Base-by-base conservation (phyloP, 2,113 vertebrate species). In the Lonchura striata region DNA sequence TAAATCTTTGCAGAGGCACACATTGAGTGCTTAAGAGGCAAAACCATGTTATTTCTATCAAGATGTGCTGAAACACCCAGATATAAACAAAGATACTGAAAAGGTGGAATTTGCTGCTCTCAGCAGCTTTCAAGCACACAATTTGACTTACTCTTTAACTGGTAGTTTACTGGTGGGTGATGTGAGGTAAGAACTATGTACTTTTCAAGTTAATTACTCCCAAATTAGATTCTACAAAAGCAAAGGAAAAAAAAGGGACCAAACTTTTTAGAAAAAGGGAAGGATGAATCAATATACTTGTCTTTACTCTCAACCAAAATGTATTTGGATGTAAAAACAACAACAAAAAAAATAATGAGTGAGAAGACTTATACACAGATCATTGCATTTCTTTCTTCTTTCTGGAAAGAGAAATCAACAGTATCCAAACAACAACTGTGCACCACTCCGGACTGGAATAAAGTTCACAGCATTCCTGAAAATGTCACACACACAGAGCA, bases 311-410 rank as follows among this genome's bases (percentile, higher is more conserved):
- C 28, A 78, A 63, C 4, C 13, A 49, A 80, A 76, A 33, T 0
- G 0, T 9, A 35, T 35, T 52, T 79, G 22, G 28, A 68, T 80
- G 63, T 37, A n/a, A 91, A 78, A 64, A 4, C 0, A n/a, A 35
- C 14, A 47, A 25, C 19, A 21, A 21, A 20, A 15, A 21, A 17
- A 33, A 10, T 0, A 27, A 21, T 1, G 2, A 31, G 7, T 21
- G 14, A 54, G 37, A 71, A 64, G 28, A 35, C 11, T 33, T 69
- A 44, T 35, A 50, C 27, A 56, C 8, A 1, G 15, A 33, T 49
- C 27, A 15, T 11, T 39, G 1, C 28, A 53, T 70, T 89, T 70
- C 28, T 60, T 56, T 42, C 23, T n/a, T 89, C 12, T 53, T 61
- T 77, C 59, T 70, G 53, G 42, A 86, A 74, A 44, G 22, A 74